A percentile compares a stretch with the other conserved stretches of the same genome.
Evolutionary conservation across 2,797 vertebrate genomes (phyloP).

Genomic region (Leptodactylus fallax): DNA sequence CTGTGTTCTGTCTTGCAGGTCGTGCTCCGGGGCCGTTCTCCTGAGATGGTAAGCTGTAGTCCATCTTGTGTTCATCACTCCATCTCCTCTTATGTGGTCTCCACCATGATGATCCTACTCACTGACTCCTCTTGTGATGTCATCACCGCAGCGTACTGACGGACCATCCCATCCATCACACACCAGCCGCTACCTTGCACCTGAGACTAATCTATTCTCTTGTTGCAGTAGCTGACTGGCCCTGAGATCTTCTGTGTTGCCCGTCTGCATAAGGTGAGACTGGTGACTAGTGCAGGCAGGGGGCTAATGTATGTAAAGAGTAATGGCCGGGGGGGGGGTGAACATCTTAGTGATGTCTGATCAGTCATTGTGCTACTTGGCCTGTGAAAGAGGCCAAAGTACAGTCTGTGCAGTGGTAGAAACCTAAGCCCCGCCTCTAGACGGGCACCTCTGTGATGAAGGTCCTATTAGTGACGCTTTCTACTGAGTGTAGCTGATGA

Average conservation of each 20-base stretch:
- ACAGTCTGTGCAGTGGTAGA: too few species aligned
- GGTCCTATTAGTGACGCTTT: too few species aligned
- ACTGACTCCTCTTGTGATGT: constrained; percentile 43
- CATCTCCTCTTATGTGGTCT: constrained; percentile 10
- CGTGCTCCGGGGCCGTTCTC: neutral
- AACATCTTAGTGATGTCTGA: too few species aligned
- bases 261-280: neutral
- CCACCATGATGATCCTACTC: constrained; percentile 30
- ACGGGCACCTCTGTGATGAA: too few species aligned
- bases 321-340: too few species aligned
- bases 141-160: constrained; percentile 56
- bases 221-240: neutral
- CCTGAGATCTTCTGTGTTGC: too few species aligned
- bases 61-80: neutral
- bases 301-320: too few species aligned
- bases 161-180: neutral
- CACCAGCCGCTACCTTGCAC: too few species aligned
- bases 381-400: too few species aligned
- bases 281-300: too few species aligned
- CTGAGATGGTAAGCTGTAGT: neutral
- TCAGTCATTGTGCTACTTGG: too few species aligned
- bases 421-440: too few species aligned
- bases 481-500: constrained; percentile 31
- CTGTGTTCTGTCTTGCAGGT: neutral
- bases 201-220: neutral